phyloP scores from a whole-genome alignment of 2,888 invertebrate species.

The Ceriagrion tenellum region DNA sequence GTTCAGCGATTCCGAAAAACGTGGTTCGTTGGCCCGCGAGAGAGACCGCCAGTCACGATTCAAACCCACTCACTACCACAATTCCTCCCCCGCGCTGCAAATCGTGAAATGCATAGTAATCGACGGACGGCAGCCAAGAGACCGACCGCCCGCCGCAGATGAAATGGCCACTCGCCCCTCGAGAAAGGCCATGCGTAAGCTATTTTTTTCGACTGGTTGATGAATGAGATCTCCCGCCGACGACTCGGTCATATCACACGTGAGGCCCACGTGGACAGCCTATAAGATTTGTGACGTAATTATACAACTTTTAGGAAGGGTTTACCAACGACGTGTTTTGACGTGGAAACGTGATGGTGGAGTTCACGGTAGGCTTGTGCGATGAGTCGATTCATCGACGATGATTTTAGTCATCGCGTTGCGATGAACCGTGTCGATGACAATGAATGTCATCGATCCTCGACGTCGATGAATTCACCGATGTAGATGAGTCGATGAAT shows the following conservation, averaged over 20 bases:
- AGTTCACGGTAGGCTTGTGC: too few relatives aligned
- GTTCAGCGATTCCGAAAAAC: background rate
- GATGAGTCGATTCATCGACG: too few relatives aligned
- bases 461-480: too few relatives aligned
- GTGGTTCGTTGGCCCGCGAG: background rate
- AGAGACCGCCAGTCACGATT: background rate
- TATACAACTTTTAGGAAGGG: too few relatives aligned
- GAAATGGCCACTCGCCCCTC: background rate
- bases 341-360: too few relatives aligned
- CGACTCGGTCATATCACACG: background rate
- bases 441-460: too few relatives aligned
- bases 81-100: background rate
- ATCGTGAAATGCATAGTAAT: background rate
- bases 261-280: background rate
- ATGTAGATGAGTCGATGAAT: too few relatives aligned
- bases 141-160: background rate
- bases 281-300: too few relatives aligned
- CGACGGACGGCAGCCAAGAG: background rate
- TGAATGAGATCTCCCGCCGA: background rate
- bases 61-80: background rate
- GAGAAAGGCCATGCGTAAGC: too few relatives aligned
- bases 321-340: too few relatives aligned
- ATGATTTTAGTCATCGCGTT: too few relatives aligned
- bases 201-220: background rate
- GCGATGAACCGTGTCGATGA: too few relatives aligned